A percentile compares a stretch with the other conserved stretches of the same genome.
Evolutionary conservation across 2,888 invertebrate genomes (phyloP).

Genomic region (Tiliacea citrago): DNA sequence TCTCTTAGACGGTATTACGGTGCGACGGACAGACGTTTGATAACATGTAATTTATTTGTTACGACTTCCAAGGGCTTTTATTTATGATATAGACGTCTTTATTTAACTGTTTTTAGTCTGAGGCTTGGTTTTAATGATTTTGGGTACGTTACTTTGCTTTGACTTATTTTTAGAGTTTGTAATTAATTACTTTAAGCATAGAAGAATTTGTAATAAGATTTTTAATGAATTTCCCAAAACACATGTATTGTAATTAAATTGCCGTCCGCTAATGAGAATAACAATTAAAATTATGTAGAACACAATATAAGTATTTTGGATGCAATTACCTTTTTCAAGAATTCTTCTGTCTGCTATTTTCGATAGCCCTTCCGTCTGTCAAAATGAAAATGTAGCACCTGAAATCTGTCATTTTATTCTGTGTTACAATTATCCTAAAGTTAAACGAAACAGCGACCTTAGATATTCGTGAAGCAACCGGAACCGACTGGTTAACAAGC

Average conservation of each 20-base stretch:
- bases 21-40: constrained; percentile 53
- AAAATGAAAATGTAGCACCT: neutral
- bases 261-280: neutral
- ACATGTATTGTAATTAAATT: neutral
- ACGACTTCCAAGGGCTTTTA: constrained; percentile 51
- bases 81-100: constrained; percentile 61
- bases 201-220: neutral
- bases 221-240: neutral
- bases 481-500: neutral
- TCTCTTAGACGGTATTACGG: constrained; percentile 56
- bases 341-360: neutral
- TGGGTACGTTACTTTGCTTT: neutral
- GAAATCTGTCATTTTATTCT: too few relatives aligned
- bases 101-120: constrained; percentile 40
- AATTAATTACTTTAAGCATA: neutral
- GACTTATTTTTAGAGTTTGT: neutral
- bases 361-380: neutral
- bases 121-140: neutral
- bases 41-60: constrained; percentile 66
- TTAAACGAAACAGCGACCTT: too few relatives aligned
- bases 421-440: too few relatives aligned
- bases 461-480: neutral
- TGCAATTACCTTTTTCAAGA: neutral
- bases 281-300: too few relatives aligned
- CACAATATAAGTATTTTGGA: neutral